Evolutionary conservation across 2,797 vertebrate genomes (phyloP), one percentile per base, ranked within the genome.

Genomic region (Corythornis leucogaster): DNA sequence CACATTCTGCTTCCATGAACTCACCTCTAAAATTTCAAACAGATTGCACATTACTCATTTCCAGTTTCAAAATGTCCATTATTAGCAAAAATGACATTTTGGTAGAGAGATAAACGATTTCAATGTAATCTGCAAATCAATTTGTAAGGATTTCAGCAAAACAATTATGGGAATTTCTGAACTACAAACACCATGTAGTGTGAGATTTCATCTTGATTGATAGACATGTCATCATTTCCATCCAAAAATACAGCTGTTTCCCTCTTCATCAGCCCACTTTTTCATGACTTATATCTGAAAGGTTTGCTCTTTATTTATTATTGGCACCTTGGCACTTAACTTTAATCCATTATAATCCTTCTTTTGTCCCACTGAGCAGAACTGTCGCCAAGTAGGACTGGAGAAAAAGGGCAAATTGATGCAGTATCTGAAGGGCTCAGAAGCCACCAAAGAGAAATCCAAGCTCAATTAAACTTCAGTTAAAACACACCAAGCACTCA

Each of bases 51-150:
- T 81, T 87, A 69, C 62, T 90, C 40, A 87, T 83, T 95, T 82
- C 83, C 12, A 4, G 28, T 59, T 82, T 83, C 59, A 69, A 78
- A 92, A n/a, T 38, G 31, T 51, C 46, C 51, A 63, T 66, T 91
- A 63, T 80, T 91, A 93, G 70, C 40, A 78, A 83, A 87, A 93
- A 83, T 59, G 19, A 58, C 71, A 85, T 87, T 73, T 76, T 3
- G 0, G 35, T 31, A n/a, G 51, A 35, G 43, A 75, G 24, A 80
- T 12, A 87, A 94, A 90, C 0, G 0, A 88, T 84, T 83, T 88
- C 63, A 76, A 5, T 84, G 31, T 54, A 78, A 80, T 83, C 76
- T 80, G 54, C 63, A 83, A 83, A 93, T 69, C n/a, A 0, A 53
- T 80, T 73, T 90, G 15, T 45, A 77, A 71, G 17, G 54, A 78